Percentiles rank a stretch among this genome's conserved stretches.
These are phyloP conservation scores for Linepithema humile DNA, from an alignment of 1,140 invertebrate species.

Conservation along the genomic window DNA sequence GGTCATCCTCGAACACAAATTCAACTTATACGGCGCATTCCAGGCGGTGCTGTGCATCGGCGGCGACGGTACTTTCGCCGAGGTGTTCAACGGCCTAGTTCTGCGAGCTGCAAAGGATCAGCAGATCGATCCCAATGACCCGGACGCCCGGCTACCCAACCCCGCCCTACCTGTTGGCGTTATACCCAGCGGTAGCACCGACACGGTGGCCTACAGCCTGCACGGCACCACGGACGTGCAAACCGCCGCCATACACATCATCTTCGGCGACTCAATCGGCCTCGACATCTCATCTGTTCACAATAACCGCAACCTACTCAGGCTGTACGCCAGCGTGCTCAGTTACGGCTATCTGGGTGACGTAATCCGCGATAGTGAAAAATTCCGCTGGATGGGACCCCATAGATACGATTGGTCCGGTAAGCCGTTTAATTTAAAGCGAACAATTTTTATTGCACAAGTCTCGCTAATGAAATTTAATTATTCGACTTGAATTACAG, in stretches of 20 bases:
- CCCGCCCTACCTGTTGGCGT: conserved; percentile 89
- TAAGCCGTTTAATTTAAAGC: conserved; percentile 64
- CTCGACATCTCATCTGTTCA: conserved; percentile 93
- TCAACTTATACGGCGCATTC: conserved; percentile 68
- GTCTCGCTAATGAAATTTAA: neutral
- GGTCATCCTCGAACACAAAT: neutral
- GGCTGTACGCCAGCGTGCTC: conserved; percentile 92
- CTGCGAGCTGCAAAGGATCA: conserved; percentile 83
- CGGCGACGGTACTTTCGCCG: conserved; percentile 95
- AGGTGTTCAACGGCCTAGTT: conserved; percentile 92
- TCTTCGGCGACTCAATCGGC: conserved; percentile 90
- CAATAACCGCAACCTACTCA: conserved; percentile 87
- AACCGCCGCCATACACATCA: conserved; percentile 93
- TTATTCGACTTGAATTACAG: neutral
- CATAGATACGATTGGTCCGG: conserved; percentile 93
- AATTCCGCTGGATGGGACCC: conserved; percentile 95
- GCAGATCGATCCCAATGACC: conserved; percentile 87
- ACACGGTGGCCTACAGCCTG: conserved; percentile 92
- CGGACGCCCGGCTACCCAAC: conserved; percentile 85
- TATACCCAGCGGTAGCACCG: conserved; percentile 94
- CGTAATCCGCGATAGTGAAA: conserved; percentile 92
- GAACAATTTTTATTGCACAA: neutral
- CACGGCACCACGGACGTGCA: conserved; percentile 92
- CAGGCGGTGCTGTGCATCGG: conserved; percentile 93
- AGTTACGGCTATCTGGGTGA: conserved; percentile 96